phyloP scores from a whole-genome alignment of 2,888 invertebrate species.

The Drosophila aldrichi region DNA sequence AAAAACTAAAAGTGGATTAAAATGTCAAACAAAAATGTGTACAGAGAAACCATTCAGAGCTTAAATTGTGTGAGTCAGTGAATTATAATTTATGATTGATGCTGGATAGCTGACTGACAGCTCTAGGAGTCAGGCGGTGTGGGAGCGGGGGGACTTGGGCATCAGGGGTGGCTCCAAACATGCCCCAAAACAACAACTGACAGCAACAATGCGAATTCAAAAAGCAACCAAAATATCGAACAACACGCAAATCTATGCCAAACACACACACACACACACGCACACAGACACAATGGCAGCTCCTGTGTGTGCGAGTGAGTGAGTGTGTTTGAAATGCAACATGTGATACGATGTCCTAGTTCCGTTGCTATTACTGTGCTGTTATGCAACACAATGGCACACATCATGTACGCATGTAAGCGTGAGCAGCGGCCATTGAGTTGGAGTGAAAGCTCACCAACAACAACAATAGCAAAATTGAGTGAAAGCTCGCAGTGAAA shows the following conservation, averaged over 20 bases:
- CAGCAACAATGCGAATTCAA: slow-evolving; percentile 23
- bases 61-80: slow-evolving; percentile 35
- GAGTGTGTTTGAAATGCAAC: slow-evolving; percentile 74
- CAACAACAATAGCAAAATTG: background rate
- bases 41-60: slow-evolving; percentile 21
- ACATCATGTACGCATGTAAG: slow-evolving; percentile 64
- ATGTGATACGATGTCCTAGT: slow-evolving; percentile 84
- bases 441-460: slow-evolving; percentile 34
- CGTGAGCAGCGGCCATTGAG: slow-evolving; percentile 35
- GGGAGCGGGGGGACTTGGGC: background rate
- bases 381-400: slow-evolving; percentile 81
- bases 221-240: slow-evolving; percentile 48
- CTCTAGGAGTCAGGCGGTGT: background rate
- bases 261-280: slow-evolving; percentile 46
- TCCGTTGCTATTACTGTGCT: slow-evolving; percentile 74
- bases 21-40: slow-evolving; percentile 14
- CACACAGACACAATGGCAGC: slow-evolving; percentile 16
- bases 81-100: slow-evolving; percentile 35
- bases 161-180: background rate
- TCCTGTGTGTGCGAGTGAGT: slow-evolving; percentile 24
- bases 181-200: slow-evolving; percentile 21
- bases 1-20: slow-evolving; percentile 17
- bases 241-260: slow-evolving; percentile 63
- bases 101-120: slow-evolving; percentile 15
- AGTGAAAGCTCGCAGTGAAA: slow-evolving; percentile 16